phyloP scores from a whole-genome alignment of 2,888 invertebrate genomes.

The Scaptomyza parva region DNA sequence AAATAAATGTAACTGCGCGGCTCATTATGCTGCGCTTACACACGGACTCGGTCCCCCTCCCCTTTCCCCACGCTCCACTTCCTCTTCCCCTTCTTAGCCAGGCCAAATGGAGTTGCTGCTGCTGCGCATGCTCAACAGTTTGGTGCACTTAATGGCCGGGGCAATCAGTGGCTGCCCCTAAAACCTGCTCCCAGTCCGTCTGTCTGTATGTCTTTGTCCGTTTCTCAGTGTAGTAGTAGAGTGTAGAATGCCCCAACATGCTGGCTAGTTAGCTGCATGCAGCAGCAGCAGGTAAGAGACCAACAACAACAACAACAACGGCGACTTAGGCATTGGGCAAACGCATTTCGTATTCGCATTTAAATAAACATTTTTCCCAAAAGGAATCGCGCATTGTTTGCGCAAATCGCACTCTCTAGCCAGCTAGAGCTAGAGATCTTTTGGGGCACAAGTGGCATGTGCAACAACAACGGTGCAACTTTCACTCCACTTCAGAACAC shows the following conservation, averaged over 20 bases:
- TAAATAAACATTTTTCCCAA: slow-evolving; percentile 74
- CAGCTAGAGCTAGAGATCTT: slow-evolving; percentile 24
- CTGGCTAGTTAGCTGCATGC: slow-evolving; percentile 66
- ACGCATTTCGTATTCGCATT: slow-evolving; percentile 74
- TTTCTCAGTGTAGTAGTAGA: background rate
- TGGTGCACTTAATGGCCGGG: slow-evolving; percentile 76
- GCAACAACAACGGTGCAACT: slow-evolving; percentile 39
- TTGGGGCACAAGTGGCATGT: slow-evolving; percentile 50
- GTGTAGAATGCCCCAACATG: slow-evolving; percentile 58
- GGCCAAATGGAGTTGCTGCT: slow-evolving; percentile 63
- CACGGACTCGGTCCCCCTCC: slow-evolving; percentile 31
- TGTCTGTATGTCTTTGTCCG: background rate
- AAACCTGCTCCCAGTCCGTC: slow-evolving; percentile 11
- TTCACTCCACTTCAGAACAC: slow-evolving; percentile 67
- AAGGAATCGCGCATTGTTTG: slow-evolving; percentile 62
- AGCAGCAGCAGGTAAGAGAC: slow-evolving; percentile 52
- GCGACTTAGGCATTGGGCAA: slow-evolving; percentile 27
- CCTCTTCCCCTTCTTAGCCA: slow-evolving; percentile 1
- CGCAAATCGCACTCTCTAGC: slow-evolving; percentile 24
- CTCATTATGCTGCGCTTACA: slow-evolving; percentile 79
- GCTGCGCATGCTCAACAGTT: slow-evolving; percentile 70
- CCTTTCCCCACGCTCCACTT: background rate
- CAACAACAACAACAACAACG: slow-evolving; percentile 7
- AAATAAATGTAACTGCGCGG: slow-evolving; percentile 83
- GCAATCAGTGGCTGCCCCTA: slow-evolving; percentile 65